Conservation (phyloP, 2,797 vertebrate species). For the Pangasius mekongensis region DNA sequence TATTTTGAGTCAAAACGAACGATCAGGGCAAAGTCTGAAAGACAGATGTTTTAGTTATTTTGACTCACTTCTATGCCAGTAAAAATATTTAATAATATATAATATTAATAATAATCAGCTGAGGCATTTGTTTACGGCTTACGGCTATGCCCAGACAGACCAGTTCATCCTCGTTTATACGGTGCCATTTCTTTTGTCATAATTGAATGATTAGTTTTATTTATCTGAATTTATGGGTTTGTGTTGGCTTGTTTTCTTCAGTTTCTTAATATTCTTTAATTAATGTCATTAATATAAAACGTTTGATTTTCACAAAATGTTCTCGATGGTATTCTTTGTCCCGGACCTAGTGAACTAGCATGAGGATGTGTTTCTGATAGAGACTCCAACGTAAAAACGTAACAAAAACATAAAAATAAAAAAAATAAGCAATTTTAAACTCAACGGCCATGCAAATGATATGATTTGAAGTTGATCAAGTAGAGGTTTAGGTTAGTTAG, state of each 20-base stretch:
- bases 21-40: background rate
- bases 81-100: background rate
- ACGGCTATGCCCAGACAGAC: too few species aligned
- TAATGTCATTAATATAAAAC: background rate
- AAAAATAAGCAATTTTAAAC: background rate
- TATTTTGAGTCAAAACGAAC: background rate
- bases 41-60: background rate
- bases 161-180: background rate
- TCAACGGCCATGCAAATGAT: background rate
- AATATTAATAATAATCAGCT: background rate
- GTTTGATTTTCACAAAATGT: background rate
- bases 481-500: background rate
- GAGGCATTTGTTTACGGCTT: too few species aligned
- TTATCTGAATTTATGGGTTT: background rate
- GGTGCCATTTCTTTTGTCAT: background rate
- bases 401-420: background rate
- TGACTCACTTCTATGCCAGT: background rate
- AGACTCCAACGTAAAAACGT: background rate
- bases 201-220: background rate
- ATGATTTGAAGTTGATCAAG: background rate
- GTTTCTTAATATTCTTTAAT: background rate
- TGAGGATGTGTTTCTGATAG: background rate
- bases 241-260: background rate
- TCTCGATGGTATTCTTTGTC: background rate
- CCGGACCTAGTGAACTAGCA: background rate